Evolutionary conservation across 2,113 vertebrate species (phyloP), one percentile per base, ranked within the genome.

Genomic region (Cyphomyrus discorhynchus): DNA sequence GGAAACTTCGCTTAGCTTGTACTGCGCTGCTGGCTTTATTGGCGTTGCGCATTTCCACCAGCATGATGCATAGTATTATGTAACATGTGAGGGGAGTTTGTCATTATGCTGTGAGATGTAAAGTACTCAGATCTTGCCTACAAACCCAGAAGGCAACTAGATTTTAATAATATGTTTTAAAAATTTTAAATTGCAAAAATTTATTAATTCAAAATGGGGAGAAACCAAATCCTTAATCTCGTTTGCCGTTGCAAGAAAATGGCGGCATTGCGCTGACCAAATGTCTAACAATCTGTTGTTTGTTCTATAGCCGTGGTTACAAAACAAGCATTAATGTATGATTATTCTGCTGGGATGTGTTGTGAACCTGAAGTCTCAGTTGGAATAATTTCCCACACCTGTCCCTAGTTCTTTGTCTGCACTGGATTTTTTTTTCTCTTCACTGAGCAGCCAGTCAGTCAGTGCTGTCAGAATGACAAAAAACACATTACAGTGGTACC

Each of bases 241-340:
- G 47, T 84, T 47, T 45, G 19, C 35, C 47, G 11, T 84, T 84
- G 82, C 42, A 47, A 13, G 45, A 84, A 47, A 47, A 84, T 46
- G 45, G 31, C 11, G 45, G 82, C 45, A 4, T 24, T n/a, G 45
- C 2, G 11, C 39, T 46, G 82, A 5, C 45, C 82, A 84, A 46
- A 47, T 47, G 82, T 47, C 80, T 47, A 84, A n/a, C 42, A 84
- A 47, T 84, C 42, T 84, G 82, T 82, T 82, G 39, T 84, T 84
- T 24, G 39, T 45, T 47, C 45, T 84, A 24, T 84, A 45, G 19
- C 45, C 45, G 7, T 47, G 82, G 82, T 84, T 84, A 84, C 82
- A 24, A 84, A 84, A 84, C 21, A 84, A 84, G 82, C 24, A 47
- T 84, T 84, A 84, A 47, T 84, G 19, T 84, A n/a, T 42, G 8